phyloP scores from a whole-genome alignment of 2,113 vertebrate genomes.

The Labrus mixtus region DNA sequence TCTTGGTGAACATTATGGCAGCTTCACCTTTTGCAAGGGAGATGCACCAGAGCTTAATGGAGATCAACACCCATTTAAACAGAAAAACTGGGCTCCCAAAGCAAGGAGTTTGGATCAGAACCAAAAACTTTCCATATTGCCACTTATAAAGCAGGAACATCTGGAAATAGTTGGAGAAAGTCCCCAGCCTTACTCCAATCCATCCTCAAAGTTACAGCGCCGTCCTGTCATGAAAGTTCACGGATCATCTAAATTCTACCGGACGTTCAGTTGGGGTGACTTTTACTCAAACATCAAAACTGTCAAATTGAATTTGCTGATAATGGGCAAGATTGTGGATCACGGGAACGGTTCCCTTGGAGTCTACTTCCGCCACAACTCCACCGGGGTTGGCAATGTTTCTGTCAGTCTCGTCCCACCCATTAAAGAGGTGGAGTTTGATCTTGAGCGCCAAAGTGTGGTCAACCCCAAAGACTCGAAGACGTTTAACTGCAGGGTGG shows the following conservation, averaged over 20 bases:
- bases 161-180: conserved; percentile 34
- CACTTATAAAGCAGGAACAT: conserved; percentile 46
- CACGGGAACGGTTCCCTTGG: conserved; percentile 92
- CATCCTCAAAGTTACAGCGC: conserved; percentile 50
- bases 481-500: conserved; percentile 92
- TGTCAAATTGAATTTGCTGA: conserved; percentile 90
- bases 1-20: conserved; percentile 44
- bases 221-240: conserved; percentile 47
- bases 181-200: conserved; percentile 15
- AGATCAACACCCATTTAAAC: conserved; percentile 24
- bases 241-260: conserved; percentile 80
- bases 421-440: conserved; percentile 88
- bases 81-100: conserved; percentile 48
- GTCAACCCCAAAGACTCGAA: conserved; percentile 94
- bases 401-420: conserved; percentile 92
- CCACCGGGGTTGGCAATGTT: conserved; percentile 92
- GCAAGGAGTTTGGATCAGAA: conserved; percentile 59
- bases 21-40: conserved; percentile 23
- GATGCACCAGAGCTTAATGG: conserved; percentile 22
- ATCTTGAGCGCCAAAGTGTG: conserved; percentile 91
- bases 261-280: conserved; percentile 92
- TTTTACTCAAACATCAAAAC: conserved; percentile 97
- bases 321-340: conserved; percentile 93
- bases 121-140: conserved; percentile 70
- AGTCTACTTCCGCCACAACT: conserved; percentile 92